Evolutionary conservation across 2,888 invertebrate species (phyloP).

Genomic region (Ennomos quercinarius): DNA sequence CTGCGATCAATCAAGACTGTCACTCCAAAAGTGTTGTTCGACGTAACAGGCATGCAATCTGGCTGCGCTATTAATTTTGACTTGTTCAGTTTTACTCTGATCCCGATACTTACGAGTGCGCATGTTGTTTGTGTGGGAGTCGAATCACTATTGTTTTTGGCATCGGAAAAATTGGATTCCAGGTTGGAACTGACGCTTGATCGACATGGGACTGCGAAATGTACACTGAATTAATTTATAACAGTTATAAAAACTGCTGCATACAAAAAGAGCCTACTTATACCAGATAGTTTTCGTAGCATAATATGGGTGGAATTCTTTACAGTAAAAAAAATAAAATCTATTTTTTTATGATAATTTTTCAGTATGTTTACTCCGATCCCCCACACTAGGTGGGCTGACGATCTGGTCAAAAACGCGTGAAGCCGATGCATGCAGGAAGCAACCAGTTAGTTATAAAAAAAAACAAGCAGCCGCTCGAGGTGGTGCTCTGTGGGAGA

Average conservation of each 20-base stretch:
- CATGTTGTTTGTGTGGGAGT: slow-evolving; percentile 2
- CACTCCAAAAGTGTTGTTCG: slow-evolving; percentile 37
- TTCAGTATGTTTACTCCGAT: no score
- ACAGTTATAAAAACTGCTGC: no score
- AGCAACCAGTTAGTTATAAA: no score
- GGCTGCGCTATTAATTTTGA: slow-evolving; percentile 40
- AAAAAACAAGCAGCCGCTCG: no score
- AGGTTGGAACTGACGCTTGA: slow-evolving; percentile 5
- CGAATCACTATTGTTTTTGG: slow-evolving; percentile 17
- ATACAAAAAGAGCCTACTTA: no score
- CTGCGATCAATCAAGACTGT: slow-evolving; percentile 42
- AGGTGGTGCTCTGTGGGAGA: no score
- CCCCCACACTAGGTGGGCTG: no score
- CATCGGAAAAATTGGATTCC: slow-evolving; percentile 23
- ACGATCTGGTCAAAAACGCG: no score
- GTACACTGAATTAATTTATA: not conserved
- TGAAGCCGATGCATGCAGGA: no score
- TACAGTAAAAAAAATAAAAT: not conserved
- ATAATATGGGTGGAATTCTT: no score
- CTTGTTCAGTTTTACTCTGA: slow-evolving; percentile 27
- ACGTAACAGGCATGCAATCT: slow-evolving; percentile 33
- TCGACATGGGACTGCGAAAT: not conserved
- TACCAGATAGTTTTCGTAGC: no score
- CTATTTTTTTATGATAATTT: not conserved
- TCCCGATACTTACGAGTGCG: slow-evolving; percentile 5